These are phyloP conservation scores for Coregonus suidteri DNA, from an alignment of 2,797 vertebrate genomes.

Conservation along the genomic window DNA sequence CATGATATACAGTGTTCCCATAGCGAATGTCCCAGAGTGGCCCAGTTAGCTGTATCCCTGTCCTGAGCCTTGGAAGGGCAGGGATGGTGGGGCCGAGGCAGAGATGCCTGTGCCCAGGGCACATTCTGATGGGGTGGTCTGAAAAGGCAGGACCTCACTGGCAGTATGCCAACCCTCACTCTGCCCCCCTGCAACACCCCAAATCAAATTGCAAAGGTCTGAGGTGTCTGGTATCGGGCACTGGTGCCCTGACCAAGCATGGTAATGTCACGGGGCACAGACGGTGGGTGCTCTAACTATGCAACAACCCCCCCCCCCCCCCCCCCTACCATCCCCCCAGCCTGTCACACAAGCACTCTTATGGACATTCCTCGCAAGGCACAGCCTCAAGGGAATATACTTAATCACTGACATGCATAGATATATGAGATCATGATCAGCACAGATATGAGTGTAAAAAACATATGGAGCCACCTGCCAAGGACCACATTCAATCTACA, in stretches of 20 bases:
- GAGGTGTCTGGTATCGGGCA: conserved; percentile 65
- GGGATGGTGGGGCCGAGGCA: background rate
- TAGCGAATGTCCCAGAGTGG: background rate
- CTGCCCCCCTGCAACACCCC: conserved; percentile 27
- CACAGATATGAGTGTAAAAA: background rate
- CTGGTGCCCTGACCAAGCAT: conserved; percentile 47
- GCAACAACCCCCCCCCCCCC: background rate
- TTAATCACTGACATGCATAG: conserved; percentile 1
- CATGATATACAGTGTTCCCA: background rate
- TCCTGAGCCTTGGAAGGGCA: background rate
- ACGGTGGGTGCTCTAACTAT: background rate
- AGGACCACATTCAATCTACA: background rate
- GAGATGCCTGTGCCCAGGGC: conserved; percentile 21
- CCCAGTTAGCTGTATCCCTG: background rate
- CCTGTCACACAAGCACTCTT: background rate
- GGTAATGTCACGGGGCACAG: conserved; percentile 55
- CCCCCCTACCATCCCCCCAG: background rate
- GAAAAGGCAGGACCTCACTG: conserved; percentile 22
- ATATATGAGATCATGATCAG: background rate
- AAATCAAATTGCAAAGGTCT: conserved; percentile 73
- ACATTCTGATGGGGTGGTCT: conserved; percentile 28
- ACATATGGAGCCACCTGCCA: background rate
- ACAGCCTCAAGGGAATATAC: background rate
- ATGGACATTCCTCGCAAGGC: background rate
- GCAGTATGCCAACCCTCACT: conserved; percentile 25